Evolutionary conservation across 2,113 vertebrate genomes (phyloP).

Genomic region (Gallinago undulata): DNA sequence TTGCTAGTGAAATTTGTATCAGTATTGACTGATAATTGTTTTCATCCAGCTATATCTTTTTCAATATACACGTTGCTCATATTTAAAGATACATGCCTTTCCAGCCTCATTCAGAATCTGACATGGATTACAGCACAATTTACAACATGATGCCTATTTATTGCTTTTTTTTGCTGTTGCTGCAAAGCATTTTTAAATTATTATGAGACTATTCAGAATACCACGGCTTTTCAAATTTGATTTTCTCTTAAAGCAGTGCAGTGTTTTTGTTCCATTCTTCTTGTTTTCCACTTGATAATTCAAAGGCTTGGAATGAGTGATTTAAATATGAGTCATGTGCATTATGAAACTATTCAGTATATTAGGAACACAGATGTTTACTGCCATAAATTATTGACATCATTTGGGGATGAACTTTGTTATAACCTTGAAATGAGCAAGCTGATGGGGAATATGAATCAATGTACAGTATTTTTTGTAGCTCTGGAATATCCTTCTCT

Average conservation of each 20-base stretch:
- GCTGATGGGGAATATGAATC: background rate
- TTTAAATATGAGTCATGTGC: slow-evolving; percentile 47
- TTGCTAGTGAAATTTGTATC: background rate
- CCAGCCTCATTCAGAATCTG: background rate
- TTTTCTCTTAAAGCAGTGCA: background rate
- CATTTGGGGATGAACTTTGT: slow-evolving; percentile 27
- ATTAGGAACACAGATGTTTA: slow-evolving; percentile 55
- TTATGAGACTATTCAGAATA: background rate
- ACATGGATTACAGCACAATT: background rate
- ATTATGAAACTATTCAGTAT: slow-evolving; percentile 37
- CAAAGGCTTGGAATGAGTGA: slow-evolving; percentile 15
- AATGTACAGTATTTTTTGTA: background rate
- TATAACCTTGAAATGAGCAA: slow-evolving; percentile 5
- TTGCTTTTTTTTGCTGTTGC: background rate
- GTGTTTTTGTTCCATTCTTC: background rate
- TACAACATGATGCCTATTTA: background rate
- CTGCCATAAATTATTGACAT: slow-evolving; percentile 40
- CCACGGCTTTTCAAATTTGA: background rate
- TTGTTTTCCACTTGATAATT: slow-evolving; percentile 37
- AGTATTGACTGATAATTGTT: background rate
- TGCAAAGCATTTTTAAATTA: background rate
- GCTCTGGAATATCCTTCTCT: background rate
- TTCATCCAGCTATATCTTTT: background rate
- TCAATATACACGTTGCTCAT: background rate
- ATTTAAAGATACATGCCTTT: background rate